Evolutionary conservation across 2,113 vertebrate species (phyloP).

Genomic region (Hyperoodon ampullatus): DNA sequence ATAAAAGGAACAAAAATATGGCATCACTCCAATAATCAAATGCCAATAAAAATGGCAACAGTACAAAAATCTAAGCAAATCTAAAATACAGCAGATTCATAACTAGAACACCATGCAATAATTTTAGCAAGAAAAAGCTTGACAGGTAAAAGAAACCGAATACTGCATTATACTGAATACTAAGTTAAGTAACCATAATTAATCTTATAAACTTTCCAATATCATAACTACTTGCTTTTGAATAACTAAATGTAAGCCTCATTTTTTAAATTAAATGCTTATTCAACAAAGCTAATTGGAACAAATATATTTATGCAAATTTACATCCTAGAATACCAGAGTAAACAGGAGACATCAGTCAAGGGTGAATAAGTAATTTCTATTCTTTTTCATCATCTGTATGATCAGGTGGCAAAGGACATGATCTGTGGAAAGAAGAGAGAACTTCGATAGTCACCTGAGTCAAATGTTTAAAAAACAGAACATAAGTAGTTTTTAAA

Average conservation of each 20-base stretch:
- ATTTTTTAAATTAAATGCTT: constrained; percentile 65
- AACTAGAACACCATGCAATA: constrained; percentile 50
- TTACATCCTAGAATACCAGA: constrained; percentile 41
- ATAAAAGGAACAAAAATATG: neutral
- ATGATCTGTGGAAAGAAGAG: constrained; percentile 68
- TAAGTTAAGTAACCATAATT: constrained; percentile 48
- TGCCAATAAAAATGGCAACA: constrained; percentile 59
- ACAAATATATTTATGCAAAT: constrained; percentile 58
- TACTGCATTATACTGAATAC: constrained; percentile 18
- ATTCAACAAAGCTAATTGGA: constrained; percentile 53
- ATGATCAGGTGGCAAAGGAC: constrained; percentile 70
- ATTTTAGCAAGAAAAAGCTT: constrained; percentile 48
- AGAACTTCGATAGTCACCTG: constrained; percentile 53
- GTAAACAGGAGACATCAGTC: constrained; percentile 21
- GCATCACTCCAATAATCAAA: constrained; percentile 34
- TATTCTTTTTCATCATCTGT: constrained; percentile 74
- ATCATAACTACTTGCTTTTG: constrained; percentile 62
- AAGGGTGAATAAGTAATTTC: constrained; percentile 46
- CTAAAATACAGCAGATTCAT: constrained; percentile 40
- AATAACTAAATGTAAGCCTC: constrained; percentile 42
- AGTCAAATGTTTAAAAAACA: neutral
- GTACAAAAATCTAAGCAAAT: constrained; percentile 53
- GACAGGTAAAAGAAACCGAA: constrained; percentile 52
- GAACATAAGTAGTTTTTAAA: neutral
- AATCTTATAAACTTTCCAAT: constrained; percentile 22